phyloP scores from a whole-genome alignment of 2,113 vertebrate species.

The Natator depressus region DNA sequence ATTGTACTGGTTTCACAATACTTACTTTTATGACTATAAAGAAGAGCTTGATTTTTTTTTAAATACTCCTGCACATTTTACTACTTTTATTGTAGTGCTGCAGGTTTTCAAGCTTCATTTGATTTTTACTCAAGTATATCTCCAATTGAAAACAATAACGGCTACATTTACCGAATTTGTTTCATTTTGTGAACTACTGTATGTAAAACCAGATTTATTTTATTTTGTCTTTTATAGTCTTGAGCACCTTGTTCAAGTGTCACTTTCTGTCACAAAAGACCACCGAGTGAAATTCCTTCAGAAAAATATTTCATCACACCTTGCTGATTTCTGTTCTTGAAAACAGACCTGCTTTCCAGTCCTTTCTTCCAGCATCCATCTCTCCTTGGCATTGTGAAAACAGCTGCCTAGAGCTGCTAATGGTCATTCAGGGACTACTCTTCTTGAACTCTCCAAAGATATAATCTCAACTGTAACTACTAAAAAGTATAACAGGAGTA shows the following conservation, averaged over 20 bases:
- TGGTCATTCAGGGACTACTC: constrained; percentile 10
- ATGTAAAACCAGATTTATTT: constrained; percentile 67
- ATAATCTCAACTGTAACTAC: neutral
- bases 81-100: constrained; percentile 36
- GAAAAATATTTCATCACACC: neutral
- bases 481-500: neutral
- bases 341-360: constrained; percentile 19
- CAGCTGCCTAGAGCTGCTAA: neutral
- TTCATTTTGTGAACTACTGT: constrained; percentile 57
- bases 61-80: constrained; percentile 44
- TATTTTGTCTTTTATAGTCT: constrained; percentile 47
- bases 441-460: constrained; percentile 18
- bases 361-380: constrained; percentile 9
- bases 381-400: neutral
- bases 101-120: constrained; percentile 25
- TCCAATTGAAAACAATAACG: constrained; percentile 63
- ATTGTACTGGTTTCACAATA: constrained; percentile 37
- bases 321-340: constrained; percentile 8
- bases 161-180: constrained; percentile 42
- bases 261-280: constrained; percentile 14
- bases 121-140: constrained; percentile 49
- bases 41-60: constrained; percentile 44
- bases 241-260: constrained; percentile 22
- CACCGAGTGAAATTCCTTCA: constrained; percentile 45
- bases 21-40: constrained; percentile 19